Conservation (phyloP, 2,888 invertebrate genomes). For the Caenorhabditis zanzibari region DNA sequence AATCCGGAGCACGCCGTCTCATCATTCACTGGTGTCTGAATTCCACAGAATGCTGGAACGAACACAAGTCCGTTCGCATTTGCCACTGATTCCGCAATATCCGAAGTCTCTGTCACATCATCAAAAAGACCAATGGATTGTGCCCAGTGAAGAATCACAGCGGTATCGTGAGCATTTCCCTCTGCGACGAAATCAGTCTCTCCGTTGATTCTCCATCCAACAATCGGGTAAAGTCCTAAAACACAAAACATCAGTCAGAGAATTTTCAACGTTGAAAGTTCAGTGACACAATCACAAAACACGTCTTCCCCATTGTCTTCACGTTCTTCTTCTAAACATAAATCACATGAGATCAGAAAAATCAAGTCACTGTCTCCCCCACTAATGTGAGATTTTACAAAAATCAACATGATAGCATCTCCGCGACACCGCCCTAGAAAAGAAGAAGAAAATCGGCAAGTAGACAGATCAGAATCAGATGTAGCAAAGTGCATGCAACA, state of each 20-base stretch:
- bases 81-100: conserved; percentile 68
- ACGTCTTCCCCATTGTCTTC: conserved; percentile 1
- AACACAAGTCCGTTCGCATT: conserved; percentile 86
- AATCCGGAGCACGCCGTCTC: conserved; percentile 91
- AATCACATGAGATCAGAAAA: conserved; percentile 42
- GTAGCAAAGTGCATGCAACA: conserved; percentile 21
- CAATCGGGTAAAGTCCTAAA: conserved; percentile 91
- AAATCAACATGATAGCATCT: conserved; percentile 32
- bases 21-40: conserved; percentile 93
- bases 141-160: conserved; percentile 92
- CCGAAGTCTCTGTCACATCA: conserved; percentile 70
- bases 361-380: not conserved
- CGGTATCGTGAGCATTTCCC: conserved; percentile 92
- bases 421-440: conserved; percentile 2
- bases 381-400: not conserved
- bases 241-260: conserved; percentile 3
- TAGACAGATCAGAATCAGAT: conserved; percentile 10
- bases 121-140: conserved; percentile 77
- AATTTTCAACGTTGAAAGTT: conserved; percentile 33
- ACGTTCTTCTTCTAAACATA: conserved; percentile 14
- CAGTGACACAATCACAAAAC: conserved; percentile 39
- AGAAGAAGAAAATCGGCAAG: conserved; percentile 31
- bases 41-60: conserved; percentile 92
- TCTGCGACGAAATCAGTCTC: conserved; percentile 88
- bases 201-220: conserved; percentile 90